Conservation (phyloP, 2,888 invertebrate genomes). For the Parelbella ahira region DNA sequence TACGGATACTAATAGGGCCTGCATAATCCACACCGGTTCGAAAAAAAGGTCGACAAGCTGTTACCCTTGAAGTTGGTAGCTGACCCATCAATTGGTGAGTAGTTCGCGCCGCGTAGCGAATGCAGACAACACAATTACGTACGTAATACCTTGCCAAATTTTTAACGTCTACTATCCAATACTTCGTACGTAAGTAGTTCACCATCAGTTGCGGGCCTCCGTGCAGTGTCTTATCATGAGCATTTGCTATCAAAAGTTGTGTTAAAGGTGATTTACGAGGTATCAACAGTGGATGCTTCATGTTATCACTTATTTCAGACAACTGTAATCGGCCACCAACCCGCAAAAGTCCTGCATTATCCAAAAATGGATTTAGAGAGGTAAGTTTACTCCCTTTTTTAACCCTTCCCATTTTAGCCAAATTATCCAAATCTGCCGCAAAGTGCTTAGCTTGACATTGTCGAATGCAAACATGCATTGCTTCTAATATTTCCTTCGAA, state of each 20-base stretch:
- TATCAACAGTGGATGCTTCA: conserved; percentile 31
- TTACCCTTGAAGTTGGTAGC: conserved; percentile 23
- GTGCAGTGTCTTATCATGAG: conserved; percentile 29
- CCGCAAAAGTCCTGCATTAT: conserved; percentile 27
- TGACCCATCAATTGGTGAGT: conserved; percentile 30
- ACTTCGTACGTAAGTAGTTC: conserved; percentile 7
- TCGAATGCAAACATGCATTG: no score
- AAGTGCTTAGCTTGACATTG: no score
- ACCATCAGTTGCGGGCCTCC: conserved; percentile 29
- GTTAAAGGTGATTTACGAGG: conserved; percentile 28
- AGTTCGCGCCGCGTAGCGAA: conserved; percentile 6
- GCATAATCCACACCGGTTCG: conserved; percentile 26
- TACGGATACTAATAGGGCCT: conserved; percentile 25
- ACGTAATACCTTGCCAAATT: background rate
- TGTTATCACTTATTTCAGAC: conserved; percentile 20
- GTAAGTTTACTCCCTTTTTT: conserved; percentile 25
- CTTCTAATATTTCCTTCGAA: conserved; percentile 19
- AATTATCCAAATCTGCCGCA: conserved; percentile 6
- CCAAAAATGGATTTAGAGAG: conserved; percentile 30
- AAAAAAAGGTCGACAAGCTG: conserved; percentile 15
- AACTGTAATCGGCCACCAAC: conserved; percentile 32
- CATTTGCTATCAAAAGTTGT: conserved; percentile 30
- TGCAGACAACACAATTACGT: conserved; percentile 4
- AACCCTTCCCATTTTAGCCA: conserved; percentile 4
- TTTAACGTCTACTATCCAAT: conserved; percentile 9